phyloP scores from a whole-genome alignment of 2,888 invertebrate species.

The Mesochorus sp. region DNA sequence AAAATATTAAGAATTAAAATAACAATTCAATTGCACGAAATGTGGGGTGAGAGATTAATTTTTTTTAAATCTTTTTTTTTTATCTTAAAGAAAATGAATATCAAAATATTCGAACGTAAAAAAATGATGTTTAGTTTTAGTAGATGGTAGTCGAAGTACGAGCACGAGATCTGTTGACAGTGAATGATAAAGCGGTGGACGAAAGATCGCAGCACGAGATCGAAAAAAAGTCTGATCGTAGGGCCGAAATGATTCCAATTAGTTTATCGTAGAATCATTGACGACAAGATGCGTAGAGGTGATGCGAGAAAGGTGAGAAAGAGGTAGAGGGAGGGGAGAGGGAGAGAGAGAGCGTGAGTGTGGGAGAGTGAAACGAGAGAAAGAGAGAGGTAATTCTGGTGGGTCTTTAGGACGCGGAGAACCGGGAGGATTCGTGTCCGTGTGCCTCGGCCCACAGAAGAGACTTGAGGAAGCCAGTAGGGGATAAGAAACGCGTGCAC shows the following conservation, averaged over 20 bases:
- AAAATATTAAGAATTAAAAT: no score
- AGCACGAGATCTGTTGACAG: neutral
- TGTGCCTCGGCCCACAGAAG: constrained; percentile 41
- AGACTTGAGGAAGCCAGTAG: constrained; percentile 69
- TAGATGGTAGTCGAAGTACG: no score
- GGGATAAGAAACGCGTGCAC: constrained; percentile 79
- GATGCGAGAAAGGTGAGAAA: constrained; percentile 21
- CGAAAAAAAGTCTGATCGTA: constrained; percentile 23
- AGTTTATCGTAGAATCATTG: constrained; percentile 17
- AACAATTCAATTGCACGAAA: no score
- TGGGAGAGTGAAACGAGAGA: constrained; percentile 24
- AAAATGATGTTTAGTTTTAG: no score
- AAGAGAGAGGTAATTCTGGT: neutral
- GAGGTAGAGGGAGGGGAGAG: constrained; percentile 57
- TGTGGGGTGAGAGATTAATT: no score
- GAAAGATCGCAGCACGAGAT: neutral
- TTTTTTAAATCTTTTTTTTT: no score
- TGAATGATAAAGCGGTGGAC: neutral
- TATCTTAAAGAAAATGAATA: no score
- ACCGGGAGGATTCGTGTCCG: constrained; percentile 49
- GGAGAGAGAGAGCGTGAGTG: constrained; percentile 12
- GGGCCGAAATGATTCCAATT: neutral
- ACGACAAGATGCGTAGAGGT: constrained; percentile 4
- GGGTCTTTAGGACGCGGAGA: neutral
- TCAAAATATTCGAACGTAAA: no score